A percentile compares a stretch with the other conserved stretches of the same genome.
These are phyloP conservation scores for Copidosoma floridanum DNA, from an alignment of 1,140 invertebrate species.

Conservation along the genomic window DNA sequence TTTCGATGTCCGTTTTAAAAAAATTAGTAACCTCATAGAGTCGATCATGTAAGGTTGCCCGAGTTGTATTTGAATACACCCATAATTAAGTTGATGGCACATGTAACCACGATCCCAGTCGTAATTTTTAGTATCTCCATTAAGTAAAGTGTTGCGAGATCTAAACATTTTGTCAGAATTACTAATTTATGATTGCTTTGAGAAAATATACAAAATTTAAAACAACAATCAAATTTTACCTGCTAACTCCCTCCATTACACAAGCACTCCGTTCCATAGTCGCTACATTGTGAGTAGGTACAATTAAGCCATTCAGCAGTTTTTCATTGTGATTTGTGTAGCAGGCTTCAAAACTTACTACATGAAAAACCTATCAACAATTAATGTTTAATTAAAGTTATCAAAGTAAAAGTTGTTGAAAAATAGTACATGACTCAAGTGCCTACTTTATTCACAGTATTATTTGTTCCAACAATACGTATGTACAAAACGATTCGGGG, in stretches of 20 bases:
- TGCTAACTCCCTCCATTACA: slow-evolving; percentile 89
- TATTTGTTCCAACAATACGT: slow-evolving; percentile 89
- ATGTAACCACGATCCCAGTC: slow-evolving; percentile 99
- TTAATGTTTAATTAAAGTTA: slow-evolving; percentile 13
- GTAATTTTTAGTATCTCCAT: slow-evolving; percentile 91
- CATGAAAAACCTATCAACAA: slow-evolving; percentile 77
- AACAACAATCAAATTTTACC: slow-evolving; percentile 43
- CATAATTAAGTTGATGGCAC: slow-evolving; percentile 96
- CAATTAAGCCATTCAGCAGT: slow-evolving; percentile 75
- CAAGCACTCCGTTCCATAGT: slow-evolving; percentile 83
- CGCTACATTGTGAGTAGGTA: slow-evolving; percentile 89
- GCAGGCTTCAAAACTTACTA: slow-evolving; percentile 87
- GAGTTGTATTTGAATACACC: slow-evolving; percentile 90
- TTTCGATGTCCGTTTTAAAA: slow-evolving; percentile 3
- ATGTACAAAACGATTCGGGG: slow-evolving; percentile 87
- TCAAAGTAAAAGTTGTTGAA: not conserved
- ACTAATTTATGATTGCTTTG: not conserved
- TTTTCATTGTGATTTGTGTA: slow-evolving; percentile 76
- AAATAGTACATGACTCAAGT: slow-evolving; percentile 5
- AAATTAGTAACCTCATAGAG: slow-evolving; percentile 71
- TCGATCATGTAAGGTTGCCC: slow-evolving; percentile 94
- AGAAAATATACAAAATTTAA: not conserved
- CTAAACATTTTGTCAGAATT: slow-evolving; percentile 56
- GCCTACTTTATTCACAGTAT: slow-evolving; percentile 85
- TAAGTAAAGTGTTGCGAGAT: slow-evolving; percentile 90